phyloP scores from a whole-genome alignment of 2,113 vertebrate genomes.

The Trichechus manatus region DNA sequence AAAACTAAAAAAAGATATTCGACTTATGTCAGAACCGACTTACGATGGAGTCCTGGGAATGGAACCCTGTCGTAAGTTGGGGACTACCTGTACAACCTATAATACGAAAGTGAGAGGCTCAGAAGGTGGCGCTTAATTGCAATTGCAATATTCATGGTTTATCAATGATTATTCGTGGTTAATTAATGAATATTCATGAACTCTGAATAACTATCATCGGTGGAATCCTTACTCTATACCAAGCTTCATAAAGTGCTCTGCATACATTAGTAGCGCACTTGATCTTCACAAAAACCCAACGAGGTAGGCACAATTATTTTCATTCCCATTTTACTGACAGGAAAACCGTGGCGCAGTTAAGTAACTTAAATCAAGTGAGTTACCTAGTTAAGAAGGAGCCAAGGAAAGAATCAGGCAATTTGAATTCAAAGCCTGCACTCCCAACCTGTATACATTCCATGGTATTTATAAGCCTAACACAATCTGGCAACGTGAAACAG shows the following conservation, averaged over 20 bases:
- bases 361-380: background rate
- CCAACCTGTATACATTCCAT: no score
- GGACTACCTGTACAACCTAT: background rate
- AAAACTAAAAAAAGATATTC: background rate
- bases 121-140: background rate
- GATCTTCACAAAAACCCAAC: background rate
- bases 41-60: no score
- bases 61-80: no score
- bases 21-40: no score
- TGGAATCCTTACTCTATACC: background rate
- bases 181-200: background rate
- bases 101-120: background rate
- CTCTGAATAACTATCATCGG: background rate
- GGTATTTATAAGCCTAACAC: background rate
- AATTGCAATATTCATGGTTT: background rate
- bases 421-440: background rate
- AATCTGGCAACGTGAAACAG: background rate
- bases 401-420: background rate
- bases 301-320: background rate
- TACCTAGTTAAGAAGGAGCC: background rate
- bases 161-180: background rate
- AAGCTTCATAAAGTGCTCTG: background rate
- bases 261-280: background rate
- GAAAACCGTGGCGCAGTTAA: background rate
- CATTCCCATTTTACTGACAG: constrained; percentile 1